Percentiles rank a stretch among this genome's conserved stretches.
These are phyloP conservation scores for Petrocephalus zakoni DNA, from an alignment of 2,113 vertebrate species.

Conservation along the genomic window DNA sequence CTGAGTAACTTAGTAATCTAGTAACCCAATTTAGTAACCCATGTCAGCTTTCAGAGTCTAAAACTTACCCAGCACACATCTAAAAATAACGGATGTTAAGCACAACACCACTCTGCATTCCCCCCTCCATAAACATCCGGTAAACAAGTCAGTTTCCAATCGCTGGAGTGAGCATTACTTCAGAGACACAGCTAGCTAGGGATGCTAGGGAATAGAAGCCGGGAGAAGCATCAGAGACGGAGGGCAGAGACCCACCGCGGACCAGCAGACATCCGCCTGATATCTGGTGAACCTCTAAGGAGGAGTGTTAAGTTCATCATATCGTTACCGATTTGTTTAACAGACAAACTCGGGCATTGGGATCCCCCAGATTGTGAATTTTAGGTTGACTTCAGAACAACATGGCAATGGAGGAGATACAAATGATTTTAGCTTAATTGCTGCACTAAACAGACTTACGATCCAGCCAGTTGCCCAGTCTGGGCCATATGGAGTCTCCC, in stretches of 20 bases:
- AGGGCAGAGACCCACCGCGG: background rate
- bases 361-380: background rate
- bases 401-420: background rate
- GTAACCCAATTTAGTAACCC: background rate
- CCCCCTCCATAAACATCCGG: background rate
- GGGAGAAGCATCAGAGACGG: background rate
- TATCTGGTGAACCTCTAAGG: background rate
- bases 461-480: background rate
- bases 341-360: slow-evolving; percentile 1
- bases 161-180: background rate
- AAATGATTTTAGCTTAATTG: slow-evolving; percentile 4
- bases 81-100: background rate
- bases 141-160: background rate
- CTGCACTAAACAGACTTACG: background rate
- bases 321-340: background rate
- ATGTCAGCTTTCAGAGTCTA: background rate
- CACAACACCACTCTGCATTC: background rate
- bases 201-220: background rate
- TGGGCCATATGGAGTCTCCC: background rate
- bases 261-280: background rate
- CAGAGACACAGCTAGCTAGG: background rate
- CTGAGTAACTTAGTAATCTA: background rate
- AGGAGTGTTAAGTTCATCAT: background rate
- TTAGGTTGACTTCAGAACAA: background rate
- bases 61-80: background rate